phyloP scores from a whole-genome alignment of 2,797 vertebrate species.

The Sciurus vulgaris region DNA sequence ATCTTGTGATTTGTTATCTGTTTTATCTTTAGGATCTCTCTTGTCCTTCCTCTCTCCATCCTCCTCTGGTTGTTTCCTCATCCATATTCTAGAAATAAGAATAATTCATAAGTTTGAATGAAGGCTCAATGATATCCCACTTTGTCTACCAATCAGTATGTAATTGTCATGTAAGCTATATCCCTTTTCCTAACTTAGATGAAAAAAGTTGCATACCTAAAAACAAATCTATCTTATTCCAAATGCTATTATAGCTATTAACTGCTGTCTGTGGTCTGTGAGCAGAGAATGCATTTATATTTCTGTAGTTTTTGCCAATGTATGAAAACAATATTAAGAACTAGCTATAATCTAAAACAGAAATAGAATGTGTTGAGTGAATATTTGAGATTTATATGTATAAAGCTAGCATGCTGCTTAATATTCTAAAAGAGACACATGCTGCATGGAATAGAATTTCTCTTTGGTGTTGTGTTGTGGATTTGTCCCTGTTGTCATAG shows the following conservation, averaged over 20 bases:
- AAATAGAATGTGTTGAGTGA: background rate
- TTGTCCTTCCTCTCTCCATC: background rate
- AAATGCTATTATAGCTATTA: background rate
- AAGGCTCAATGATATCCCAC: no score
- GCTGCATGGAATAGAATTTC: no score
- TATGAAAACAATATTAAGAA: background rate
- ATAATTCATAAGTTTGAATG: background rate
- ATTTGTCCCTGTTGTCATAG: background rate
- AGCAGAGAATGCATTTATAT: background rate
- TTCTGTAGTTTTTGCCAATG: background rate
- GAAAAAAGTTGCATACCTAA: background rate
- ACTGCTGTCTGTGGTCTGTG: background rate
- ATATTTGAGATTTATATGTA: background rate
- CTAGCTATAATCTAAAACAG: background rate
- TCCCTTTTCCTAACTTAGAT: background rate
- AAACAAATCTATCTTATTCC: background rate
- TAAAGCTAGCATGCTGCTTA: background rate
- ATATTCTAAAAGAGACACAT: background rate
- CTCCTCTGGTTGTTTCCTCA: background rate
- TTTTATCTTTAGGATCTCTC: background rate
- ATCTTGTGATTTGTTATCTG: background rate
- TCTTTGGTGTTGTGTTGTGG: background rate
- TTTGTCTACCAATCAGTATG: background rate
- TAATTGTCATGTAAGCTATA: background rate
- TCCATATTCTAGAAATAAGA: background rate